These are phyloP conservation scores for Campaea margaritaria DNA, from an alignment of 2,888 invertebrate genomes.

Conservation along the genomic window DNA sequence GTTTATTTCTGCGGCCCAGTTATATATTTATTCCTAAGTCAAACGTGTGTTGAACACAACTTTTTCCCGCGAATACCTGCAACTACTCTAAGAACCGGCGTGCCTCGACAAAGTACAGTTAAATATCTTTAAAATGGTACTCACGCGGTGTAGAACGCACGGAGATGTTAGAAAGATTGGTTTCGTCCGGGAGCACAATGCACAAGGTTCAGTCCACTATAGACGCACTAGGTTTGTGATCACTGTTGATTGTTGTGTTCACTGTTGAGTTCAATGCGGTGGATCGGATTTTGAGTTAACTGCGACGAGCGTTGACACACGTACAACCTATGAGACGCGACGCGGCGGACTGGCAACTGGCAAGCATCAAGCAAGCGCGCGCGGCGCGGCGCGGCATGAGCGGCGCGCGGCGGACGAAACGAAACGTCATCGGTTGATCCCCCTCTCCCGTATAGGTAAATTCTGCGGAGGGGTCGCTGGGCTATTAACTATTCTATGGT, in stretches of 20 bases:
- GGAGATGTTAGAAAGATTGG: slow-evolving; percentile 62
- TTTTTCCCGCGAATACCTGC: slow-evolving; percentile 73
- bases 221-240: slow-evolving; percentile 61
- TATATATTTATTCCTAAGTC: too few relatives aligned
- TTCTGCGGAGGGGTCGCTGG: too few relatives aligned
- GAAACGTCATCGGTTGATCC: background rate
- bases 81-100: slow-evolving; percentile 52
- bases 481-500: too few relatives aligned
- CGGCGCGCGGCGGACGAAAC: background rate
- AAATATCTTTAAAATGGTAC: slow-evolving; percentile 72
- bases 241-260: slow-evolving; percentile 52
- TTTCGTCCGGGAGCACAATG: slow-evolving; percentile 51
- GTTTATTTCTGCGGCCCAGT: too few relatives aligned
- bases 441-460: too few relatives aligned
- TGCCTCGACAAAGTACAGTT: slow-evolving; percentile 74
- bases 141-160: slow-evolving; percentile 65
- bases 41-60: slow-evolving; percentile 21
- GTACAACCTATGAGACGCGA: slow-evolving; percentile 53
- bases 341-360: slow-evolving; percentile 65
- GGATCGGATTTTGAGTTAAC: slow-evolving; percentile 28
- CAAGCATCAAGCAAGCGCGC: slow-evolving; percentile 17
- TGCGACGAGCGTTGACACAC: slow-evolving; percentile 40
- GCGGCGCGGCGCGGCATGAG: background rate
- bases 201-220: slow-evolving; percentile 59
- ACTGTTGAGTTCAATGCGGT: slow-evolving; percentile 58